These are phyloP conservation scores for Xestoiulus laeticollis DNA, from an alignment of 2,888 invertebrate species.

Conservation along the genomic window DNA sequence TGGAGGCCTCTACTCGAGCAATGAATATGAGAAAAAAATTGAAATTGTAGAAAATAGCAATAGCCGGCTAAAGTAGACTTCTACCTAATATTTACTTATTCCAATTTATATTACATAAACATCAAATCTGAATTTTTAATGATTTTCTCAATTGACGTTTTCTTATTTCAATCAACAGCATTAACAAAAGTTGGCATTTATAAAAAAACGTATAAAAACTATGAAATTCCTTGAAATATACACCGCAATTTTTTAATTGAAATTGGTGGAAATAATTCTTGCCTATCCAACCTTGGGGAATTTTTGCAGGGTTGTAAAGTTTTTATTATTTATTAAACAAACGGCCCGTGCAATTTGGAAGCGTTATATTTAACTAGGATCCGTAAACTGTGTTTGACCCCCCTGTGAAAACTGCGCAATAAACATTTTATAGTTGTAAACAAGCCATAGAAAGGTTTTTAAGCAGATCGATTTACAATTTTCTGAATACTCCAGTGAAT, in stretches of 20 bases:
- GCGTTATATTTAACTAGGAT: background rate
- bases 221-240: background rate
- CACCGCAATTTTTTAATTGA: background rate
- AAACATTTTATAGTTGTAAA: background rate
- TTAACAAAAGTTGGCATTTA: no score
- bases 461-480: background rate
- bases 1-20: no score
- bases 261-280: background rate
- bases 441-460: background rate
- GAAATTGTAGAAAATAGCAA: no score
- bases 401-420: background rate
- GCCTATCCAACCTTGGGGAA: background rate
- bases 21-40: no score
- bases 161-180: no score
- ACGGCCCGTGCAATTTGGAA: background rate
- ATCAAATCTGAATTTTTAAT: no score
- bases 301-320: background rate
- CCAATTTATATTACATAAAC: no score
- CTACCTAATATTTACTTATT: no score
- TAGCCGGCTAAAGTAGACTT: no score
- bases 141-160: no score
- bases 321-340: constrained; percentile 2
- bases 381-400: background rate
- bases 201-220: no score
- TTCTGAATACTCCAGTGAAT: no score